Percentiles rank a stretch among this genome's conserved stretches.
Conservation (phyloP, 2,888 invertebrate species). For the Drosophila infuscata region DNA sequence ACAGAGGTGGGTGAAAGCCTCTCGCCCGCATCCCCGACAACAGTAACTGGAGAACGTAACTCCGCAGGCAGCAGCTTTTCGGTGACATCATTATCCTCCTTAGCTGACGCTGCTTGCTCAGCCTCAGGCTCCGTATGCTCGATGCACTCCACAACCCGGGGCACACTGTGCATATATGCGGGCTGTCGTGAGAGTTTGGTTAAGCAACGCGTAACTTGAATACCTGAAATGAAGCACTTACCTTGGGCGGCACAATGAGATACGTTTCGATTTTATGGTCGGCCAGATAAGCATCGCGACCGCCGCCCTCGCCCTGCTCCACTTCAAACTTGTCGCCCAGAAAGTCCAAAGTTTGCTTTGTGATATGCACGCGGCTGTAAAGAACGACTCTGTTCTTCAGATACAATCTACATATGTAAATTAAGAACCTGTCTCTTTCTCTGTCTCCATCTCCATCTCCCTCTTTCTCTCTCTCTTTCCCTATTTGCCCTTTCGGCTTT, state of each 20-base stretch:
- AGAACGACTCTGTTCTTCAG: conserved; percentile 26
- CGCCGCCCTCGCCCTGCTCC: conserved; percentile 93
- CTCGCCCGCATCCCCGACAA: conserved; percentile 45
- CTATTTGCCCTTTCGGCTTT: conserved; percentile 12
- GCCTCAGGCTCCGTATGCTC: conserved; percentile 55
- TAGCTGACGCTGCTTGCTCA: conserved; percentile 27
- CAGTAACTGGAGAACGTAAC: conserved; percentile 24
- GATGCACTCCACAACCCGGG: conserved; percentile 79
- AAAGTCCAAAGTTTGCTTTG: conserved; percentile 92
- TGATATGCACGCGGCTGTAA: conserved; percentile 94
- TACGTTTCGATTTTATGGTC: conserved; percentile 96
- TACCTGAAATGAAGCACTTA: conserved; percentile 83
- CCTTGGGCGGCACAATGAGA: conserved; percentile 93
- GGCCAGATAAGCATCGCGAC: conserved; percentile 93
- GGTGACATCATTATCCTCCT: conserved; percentile 65
- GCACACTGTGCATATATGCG: conserved; percentile 75
- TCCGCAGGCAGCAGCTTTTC: conserved; percentile 74
- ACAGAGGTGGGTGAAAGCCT: conserved; percentile 70
- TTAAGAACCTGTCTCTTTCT: conserved; percentile 7
- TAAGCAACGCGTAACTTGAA: neutral
- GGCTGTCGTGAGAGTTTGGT: conserved; percentile 37
- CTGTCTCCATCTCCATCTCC: neutral
- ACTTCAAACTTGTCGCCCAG: conserved; percentile 93
- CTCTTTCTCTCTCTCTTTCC: neutral
- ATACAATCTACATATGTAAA: conserved; percentile 25